These are phyloP conservation scores for Gracilinanus agilis DNA, from an alignment of 2,113 vertebrate genomes.

Conservation along the genomic window DNA sequence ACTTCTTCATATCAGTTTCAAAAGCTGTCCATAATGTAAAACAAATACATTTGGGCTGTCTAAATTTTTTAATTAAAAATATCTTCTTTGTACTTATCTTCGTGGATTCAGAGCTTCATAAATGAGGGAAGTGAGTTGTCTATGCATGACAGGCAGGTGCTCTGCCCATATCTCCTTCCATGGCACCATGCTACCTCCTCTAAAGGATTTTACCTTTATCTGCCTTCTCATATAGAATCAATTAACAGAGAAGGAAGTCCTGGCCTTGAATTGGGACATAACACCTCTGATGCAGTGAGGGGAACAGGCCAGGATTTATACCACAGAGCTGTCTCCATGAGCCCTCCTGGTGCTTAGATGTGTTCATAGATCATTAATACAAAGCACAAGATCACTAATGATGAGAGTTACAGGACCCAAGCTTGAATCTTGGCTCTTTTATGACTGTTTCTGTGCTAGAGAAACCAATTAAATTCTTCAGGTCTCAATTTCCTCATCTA, in stretches of 20 bases:
- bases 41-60: background rate
- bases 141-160: background rate
- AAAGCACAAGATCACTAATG: background rate
- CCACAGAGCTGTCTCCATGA: background rate
- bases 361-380: background rate
- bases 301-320: background rate
- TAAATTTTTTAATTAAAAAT: background rate
- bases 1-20: background rate
- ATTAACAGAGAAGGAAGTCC: background rate
- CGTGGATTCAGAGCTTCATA: background rate
- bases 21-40: background rate
- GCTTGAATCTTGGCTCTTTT: background rate
- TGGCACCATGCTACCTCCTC: background rate
- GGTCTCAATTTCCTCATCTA: slow-evolving; percentile 46
- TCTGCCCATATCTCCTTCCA: background rate
- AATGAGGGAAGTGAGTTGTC: background rate
- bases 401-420: background rate
- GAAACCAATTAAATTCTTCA: background rate
- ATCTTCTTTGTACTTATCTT: background rate
- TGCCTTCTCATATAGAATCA: background rate
- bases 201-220: no score
- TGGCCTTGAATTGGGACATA: background rate
- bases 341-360: background rate
- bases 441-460: slow-evolving; percentile 11
- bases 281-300: background rate